These are phyloP conservation scores for Aphelocoma coerulescens DNA, from an alignment of 2,113 vertebrate genomes.

Conservation along the genomic window DNA sequence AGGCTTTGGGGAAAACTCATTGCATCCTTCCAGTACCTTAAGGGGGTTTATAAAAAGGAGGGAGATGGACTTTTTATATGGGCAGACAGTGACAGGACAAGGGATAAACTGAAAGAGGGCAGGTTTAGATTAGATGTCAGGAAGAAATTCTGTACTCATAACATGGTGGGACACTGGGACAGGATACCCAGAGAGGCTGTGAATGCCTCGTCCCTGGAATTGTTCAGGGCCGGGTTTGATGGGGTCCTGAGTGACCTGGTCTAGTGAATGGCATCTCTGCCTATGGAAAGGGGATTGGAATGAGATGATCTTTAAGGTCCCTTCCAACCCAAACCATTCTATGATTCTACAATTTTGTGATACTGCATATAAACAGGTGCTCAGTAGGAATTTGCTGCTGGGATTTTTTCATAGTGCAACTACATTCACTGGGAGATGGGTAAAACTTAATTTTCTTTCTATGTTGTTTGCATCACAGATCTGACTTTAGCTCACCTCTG, in stretches of 20 bases:
- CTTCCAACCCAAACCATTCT: not conserved
- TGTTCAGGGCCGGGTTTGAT: not conserved
- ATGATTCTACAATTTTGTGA: not conserved
- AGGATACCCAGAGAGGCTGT: not conserved
- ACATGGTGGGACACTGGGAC: too few relatives aligned
- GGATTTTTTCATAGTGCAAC: not conserved
- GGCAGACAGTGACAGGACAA: not conserved
- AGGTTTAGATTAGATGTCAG: not conserved
- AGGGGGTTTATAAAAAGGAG: not conserved
- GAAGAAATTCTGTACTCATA: not conserved
- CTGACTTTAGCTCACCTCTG: not conserved
- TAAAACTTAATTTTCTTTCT: not conserved
- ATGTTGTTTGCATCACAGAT: fast-evolving
- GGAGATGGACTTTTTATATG: not conserved
- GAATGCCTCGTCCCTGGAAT: not conserved
- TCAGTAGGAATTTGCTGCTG: not conserved
- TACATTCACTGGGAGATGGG: not conserved
- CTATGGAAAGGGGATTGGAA: not conserved
- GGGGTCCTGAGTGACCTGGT: not conserved
- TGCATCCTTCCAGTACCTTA: not conserved
- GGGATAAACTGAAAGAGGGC: not conserved
- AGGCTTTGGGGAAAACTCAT: not conserved
- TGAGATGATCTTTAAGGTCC: not conserved
- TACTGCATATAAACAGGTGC: not conserved
- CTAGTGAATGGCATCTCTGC: not conserved